phyloP scores from a whole-genome alignment of 2,888 invertebrate species.

The Hydraecia micacea region DNA sequence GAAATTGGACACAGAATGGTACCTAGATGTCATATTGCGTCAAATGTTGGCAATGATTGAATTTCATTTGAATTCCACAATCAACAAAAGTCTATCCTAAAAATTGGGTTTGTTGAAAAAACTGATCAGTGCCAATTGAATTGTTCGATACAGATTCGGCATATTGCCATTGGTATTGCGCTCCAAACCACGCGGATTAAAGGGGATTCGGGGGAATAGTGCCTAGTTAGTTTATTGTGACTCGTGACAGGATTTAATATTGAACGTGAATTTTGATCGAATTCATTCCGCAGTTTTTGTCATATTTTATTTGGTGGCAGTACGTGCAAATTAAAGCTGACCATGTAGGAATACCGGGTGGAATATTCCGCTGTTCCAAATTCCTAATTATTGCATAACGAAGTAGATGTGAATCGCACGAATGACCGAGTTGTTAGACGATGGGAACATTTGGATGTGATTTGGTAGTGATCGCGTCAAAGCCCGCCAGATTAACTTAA shows the following conservation, averaged over 20 bases:
- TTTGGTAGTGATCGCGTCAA: constrained; percentile 73
- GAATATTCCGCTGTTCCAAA: constrained; percentile 37
- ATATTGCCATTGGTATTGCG: constrained; percentile 65
- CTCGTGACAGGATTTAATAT: constrained; percentile 65
- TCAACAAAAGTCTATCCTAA: constrained; percentile 30
- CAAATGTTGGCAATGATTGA: constrained; percentile 25
- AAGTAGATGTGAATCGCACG: constrained; percentile 14
- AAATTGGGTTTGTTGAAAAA: constrained; percentile 50
- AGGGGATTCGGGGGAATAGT: constrained; percentile 60
- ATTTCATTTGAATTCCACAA: constrained; percentile 42
- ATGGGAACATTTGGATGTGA: constrained; percentile 72
- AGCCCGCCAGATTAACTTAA: constrained; percentile 74
- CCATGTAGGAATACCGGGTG: not conserved
- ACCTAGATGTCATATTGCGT: not conserved
- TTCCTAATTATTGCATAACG: constrained; percentile 35
- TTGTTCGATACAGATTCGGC: constrained; percentile 62
- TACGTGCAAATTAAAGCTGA: constrained; percentile 22
- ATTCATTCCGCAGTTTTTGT: constrained; percentile 47
- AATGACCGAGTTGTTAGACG: constrained; percentile 13
- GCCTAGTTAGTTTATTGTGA: constrained; percentile 68
- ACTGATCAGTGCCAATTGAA: constrained; percentile 60
- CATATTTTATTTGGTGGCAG: constrained; percentile 36
- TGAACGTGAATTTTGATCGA: constrained; percentile 58
- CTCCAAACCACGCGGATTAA: constrained; percentile 64
- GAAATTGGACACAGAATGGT: constrained; percentile 2